Base-by-base conservation (phyloP, 2,797 vertebrate genomes). In the Syngnathus rostellatus region DNA sequence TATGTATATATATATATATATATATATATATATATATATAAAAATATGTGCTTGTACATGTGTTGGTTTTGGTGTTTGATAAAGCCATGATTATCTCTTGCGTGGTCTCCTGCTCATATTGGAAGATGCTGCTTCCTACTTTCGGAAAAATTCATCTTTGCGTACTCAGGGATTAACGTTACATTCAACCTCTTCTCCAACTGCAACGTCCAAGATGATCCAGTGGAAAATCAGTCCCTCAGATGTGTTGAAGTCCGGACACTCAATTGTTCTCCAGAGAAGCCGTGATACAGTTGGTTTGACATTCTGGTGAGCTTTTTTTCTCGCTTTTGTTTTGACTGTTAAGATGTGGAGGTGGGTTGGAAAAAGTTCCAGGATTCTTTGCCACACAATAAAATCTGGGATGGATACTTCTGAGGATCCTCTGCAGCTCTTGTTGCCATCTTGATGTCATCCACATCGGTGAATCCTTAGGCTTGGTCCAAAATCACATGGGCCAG, bases 261-360 rank as follows among this genome's bases (percentile, higher is more conserved):
- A 16, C 53, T 63, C 68, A 55, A 57, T 23, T 41, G 57, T 60
- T 41, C 57, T 58, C 31, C 38, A 39, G 73, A 81, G 78, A 73
- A 82, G 81, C 75, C 2, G 77, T 81, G 88, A 83, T 89, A 75
- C 86, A 91, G 90, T 90, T 91, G 91, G 90, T 91, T 91, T 88
- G 89, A 89, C 88, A 80, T 77, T 79, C 69, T 80, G 79, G 71
- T 83, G 66, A 83, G 81, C 70, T 84, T 21, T 45, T 85, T 89
- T 81, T 91, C 87, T 31, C 3, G 10, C 9, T n/a, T 60, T 43
- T 11, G 2, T 21, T 21, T 61, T 21, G 3, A 45, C 43, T 45
- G 43, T 14, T 45, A 45, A 45, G 14, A 3, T 45, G 43, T 45
- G 43, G 10, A 11, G 5, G 14, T 14, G 43, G 43, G 5, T 45